These are phyloP conservation scores for Caerostris extrusa DNA, from an alignment of 1,140 invertebrate genomes.

Conservation along the genomic window DNA sequence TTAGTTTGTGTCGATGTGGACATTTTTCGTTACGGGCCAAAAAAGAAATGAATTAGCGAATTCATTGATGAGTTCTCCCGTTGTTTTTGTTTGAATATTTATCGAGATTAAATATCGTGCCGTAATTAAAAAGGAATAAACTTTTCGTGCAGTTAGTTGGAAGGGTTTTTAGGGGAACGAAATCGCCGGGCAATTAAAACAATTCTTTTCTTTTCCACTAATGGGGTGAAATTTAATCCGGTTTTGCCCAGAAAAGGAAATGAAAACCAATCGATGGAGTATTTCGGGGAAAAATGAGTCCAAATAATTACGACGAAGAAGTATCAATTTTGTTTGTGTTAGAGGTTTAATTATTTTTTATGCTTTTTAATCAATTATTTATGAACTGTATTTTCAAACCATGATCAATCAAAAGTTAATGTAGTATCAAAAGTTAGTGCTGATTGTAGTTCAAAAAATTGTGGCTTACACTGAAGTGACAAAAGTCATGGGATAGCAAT, in stretches of 20 bases:
- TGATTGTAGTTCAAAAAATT: too few relatives aligned
- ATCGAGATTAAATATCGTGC: slow-evolving; percentile 39
- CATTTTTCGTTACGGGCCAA: not conserved
- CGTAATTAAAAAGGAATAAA: slow-evolving; percentile 34
- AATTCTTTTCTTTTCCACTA: slow-evolving; percentile 43
- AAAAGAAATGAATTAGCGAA: slow-evolving; percentile 24
- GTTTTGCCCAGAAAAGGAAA: not conserved
- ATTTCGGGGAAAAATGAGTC: not conserved
- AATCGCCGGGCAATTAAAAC: slow-evolving; percentile 24
- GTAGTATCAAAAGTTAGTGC: too few relatives aligned
- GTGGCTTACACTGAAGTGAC: too few relatives aligned
- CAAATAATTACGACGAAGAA: not conserved
- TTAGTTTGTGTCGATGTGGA: slow-evolving; percentile 15
- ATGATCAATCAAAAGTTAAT: too few relatives aligned
- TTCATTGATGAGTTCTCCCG: slow-evolving; percentile 1
- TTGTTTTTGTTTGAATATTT: slow-evolving; percentile 37
- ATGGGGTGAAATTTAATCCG: slow-evolving; percentile 31
- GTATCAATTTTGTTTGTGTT: not conserved
- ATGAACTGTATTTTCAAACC: too few relatives aligned
- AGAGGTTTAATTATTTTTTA: too few relatives aligned
- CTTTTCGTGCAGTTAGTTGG: not conserved
- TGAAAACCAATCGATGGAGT: not conserved
- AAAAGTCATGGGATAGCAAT: too few relatives aligned
- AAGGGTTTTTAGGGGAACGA: slow-evolving; percentile 12
- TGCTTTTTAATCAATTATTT: too few relatives aligned